Evolutionary conservation across 2,888 invertebrate species (phyloP).

Genomic region (Pegoplata infirma): DNA sequence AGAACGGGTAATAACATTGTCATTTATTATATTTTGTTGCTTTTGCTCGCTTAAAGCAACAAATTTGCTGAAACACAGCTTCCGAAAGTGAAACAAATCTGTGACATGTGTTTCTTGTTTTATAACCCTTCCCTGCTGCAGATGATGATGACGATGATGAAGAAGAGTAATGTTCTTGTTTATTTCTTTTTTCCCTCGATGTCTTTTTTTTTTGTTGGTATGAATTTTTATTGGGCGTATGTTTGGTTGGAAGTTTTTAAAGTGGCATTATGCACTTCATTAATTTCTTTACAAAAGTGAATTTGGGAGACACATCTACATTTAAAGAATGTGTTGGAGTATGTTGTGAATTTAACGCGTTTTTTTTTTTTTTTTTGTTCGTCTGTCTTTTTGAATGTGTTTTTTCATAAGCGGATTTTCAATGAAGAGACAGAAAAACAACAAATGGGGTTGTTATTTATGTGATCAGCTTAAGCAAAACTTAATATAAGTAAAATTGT

Average conservation of each 20-base stretch:
- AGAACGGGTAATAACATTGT: constrained; percentile 41
- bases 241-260: constrained; percentile 39
- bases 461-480: constrained; percentile 25
- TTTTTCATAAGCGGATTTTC: constrained; percentile 48
- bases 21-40: constrained; percentile 54
- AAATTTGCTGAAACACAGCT: constrained; percentile 76
- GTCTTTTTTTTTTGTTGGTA: constrained; percentile 4
- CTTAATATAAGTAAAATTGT: background rate
- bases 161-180: constrained; percentile 38
- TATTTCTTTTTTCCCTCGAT: constrained; percentile 7
- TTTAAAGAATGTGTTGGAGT: constrained; percentile 38
- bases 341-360: constrained; percentile 43
- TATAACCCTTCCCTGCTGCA: constrained; percentile 18
- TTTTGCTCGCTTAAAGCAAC: constrained; percentile 62
- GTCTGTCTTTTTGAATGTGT: background rate
- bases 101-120: constrained; percentile 74
- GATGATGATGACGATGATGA: no score
- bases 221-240: constrained; percentile 32
- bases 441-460: constrained; percentile 24
- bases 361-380: constrained; percentile 3
- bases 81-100: constrained; percentile 77
- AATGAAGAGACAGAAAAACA: background rate
- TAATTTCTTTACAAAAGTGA: constrained; percentile 49
- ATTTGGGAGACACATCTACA: constrained; percentile 6
- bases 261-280: constrained; percentile 62